Conservation (phyloP, 1,140 invertebrate species). For the Tetraneura akinire region DNA sequence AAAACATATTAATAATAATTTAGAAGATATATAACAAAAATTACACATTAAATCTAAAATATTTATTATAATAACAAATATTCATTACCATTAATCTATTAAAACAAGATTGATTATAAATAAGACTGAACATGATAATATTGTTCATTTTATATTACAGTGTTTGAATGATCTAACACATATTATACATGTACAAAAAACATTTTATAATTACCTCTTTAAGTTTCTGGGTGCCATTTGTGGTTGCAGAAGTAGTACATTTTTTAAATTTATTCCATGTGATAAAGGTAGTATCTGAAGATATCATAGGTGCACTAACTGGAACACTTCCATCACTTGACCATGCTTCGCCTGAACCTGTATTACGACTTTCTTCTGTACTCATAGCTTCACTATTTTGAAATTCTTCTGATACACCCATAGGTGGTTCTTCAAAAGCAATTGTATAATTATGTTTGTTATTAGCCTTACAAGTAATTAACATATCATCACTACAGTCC, state of each 20-base stretch:
- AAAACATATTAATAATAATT: too few species aligned
- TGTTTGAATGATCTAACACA: too few species aligned
- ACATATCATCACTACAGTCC: conserved; percentile 84
- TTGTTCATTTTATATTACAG: too few species aligned
- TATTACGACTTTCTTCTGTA: conserved; percentile 47
- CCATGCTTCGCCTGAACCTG: conserved; percentile 42
- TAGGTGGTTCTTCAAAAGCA: conserved; percentile 85
- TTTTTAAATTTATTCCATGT: conserved; percentile 82
- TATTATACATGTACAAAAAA: background rate
- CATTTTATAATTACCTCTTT: conserved; percentile 66
- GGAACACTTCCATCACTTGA: conserved; percentile 43
- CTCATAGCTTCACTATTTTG: conserved; percentile 58
- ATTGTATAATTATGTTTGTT: conserved; percentile 95
- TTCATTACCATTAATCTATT: too few species aligned
- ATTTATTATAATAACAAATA: too few species aligned
- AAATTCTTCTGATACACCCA: conserved; percentile 80
- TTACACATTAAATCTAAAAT: too few species aligned
- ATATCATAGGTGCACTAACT: conserved; percentile 66
- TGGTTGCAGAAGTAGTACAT: conserved; percentile 57
- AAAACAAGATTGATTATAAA: too few species aligned
- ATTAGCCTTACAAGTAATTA: conserved; percentile 82
- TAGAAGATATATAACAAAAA: too few species aligned
- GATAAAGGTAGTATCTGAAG: conserved; percentile 78
- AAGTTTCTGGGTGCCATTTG: conserved; percentile 66
- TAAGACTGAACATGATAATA: too few species aligned